These are phyloP conservation scores for Engraulis encrasicolus DNA, from an alignment of 2,113 vertebrate species.

Conservation along the genomic window DNA sequence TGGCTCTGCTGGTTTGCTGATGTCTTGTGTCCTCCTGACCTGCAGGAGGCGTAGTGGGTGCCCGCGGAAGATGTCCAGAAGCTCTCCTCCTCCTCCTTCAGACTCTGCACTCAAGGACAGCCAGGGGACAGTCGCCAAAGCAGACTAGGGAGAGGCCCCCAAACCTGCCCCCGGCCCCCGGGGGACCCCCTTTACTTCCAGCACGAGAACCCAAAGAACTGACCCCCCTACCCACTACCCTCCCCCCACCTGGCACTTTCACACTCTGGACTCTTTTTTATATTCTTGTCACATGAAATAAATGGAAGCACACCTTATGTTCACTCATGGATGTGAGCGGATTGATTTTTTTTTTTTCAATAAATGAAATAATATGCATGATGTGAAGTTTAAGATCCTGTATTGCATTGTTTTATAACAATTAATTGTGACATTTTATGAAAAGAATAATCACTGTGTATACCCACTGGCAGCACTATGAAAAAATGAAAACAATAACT, in stretches of 20 bases:
- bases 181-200: background rate
- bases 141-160: background rate
- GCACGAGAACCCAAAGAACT: background rate
- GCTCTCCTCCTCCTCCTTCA: background rate
- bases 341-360: constrained; percentile 1
- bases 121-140: background rate
- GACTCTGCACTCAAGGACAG: constrained; percentile 11
- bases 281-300: background rate
- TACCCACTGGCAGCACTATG: too few relatives aligned
- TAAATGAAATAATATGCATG: background rate
- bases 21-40: background rate
- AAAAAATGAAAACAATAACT: too few relatives aligned
- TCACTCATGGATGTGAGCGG: background rate
- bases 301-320: background rate
- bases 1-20: background rate
- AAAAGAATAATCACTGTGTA: too few relatives aligned
- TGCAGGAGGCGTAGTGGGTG: constrained; percentile 35
- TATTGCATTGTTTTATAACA: background rate
- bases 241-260: background rate
- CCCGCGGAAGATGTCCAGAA: constrained; percentile 35
- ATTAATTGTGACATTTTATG: background rate
- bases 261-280: background rate
- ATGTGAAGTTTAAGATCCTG: background rate
- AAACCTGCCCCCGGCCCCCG: background rate
- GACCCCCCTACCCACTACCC: background rate